Base-by-base conservation (phyloP, 1,140 invertebrate species). In the Hyphantria cunea region DNA sequence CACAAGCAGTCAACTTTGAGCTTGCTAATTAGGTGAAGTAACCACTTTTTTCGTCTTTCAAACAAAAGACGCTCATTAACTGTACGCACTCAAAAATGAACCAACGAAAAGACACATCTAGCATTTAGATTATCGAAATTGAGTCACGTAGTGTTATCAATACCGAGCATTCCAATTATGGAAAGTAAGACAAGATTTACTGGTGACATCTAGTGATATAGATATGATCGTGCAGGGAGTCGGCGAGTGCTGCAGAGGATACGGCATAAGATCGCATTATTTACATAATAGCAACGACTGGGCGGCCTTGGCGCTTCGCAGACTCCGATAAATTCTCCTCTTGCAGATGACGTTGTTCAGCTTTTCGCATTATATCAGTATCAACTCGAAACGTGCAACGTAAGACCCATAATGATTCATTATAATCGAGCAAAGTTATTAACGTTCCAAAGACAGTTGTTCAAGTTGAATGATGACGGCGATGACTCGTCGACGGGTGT, bases 281-380 rank as follows among this genome's bases (percentile, higher is more conserved):
- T 84, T 82, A 85, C 78, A 83, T 83, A 82, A 83, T 80, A 72
- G 71, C 70, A 58, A 66, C 64, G 71, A 81, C 81, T 70, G 72
- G 78, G 56, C 74, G 83, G 68, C 81, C 82, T 83, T 83, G 82
- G 68, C 63, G 67, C 66, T 55, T 58, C 68, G 66, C 52, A 56
- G 64, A 52, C 64, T 72, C 63, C 59, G 67, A 69, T 50, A 64
- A 68, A 55, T 59, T 63, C 68, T 63, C 45, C 66, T 67, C 62
- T 56, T 64, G 60, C 56, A 54, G 32, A 49, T 59, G 31, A 52
- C 39, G 49, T 65, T 54, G 45, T 70, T 65, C 48, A 52, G 49
- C 44, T 60, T 51, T 51, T 60, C 56, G 56, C 56, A 51, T 60
- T 60, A 60, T 51, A 60, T 60, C 56, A 60, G 56, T 44, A 51